These are phyloP conservation scores for Athrips mouffetella DNA, from an alignment of 2,888 invertebrate species.

Conservation along the genomic window DNA sequence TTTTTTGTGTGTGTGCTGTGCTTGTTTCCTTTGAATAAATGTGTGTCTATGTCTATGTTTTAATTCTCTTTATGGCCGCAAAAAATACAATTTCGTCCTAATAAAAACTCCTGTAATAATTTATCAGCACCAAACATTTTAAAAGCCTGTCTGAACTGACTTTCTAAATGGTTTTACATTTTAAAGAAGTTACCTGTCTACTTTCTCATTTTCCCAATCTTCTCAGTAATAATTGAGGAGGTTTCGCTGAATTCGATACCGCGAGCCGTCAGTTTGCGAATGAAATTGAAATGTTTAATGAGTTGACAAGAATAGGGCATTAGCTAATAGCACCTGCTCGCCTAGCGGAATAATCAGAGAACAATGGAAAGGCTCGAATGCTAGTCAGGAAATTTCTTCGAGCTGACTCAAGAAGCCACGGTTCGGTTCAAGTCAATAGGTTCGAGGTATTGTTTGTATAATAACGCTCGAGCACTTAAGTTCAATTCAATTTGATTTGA, in stretches of 20 bases:
- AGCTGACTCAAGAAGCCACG: background rate
- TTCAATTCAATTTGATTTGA: too few species aligned
- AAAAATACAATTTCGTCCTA: too few species aligned
- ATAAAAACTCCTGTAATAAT: too few species aligned
- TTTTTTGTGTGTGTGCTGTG: too few species aligned
- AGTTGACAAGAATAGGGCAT: slow-evolving; percentile 5
- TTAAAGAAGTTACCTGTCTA: background rate
- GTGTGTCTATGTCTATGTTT: too few species aligned
- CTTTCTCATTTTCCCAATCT: background rate
- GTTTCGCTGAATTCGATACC: background rate
- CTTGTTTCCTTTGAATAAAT: too few species aligned
- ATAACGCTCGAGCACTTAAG: background rate
- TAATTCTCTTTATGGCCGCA: too few species aligned
- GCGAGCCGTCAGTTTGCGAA: background rate
- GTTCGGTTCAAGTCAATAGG: background rate
- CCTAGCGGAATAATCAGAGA: background rate
- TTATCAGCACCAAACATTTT: too few species aligned
- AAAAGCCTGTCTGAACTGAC: background rate
- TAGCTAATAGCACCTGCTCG: slow-evolving; percentile 4
- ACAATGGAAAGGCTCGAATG: background rate
- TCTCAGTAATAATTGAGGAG: background rate
- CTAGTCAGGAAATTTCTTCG: background rate
- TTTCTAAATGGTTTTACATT: background rate
- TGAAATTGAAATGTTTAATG: slow-evolving; percentile 1
- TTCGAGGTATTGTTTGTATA: background rate